Base-by-base conservation (phyloP, 2,888 invertebrate species). In the Antitype chi region DNA sequence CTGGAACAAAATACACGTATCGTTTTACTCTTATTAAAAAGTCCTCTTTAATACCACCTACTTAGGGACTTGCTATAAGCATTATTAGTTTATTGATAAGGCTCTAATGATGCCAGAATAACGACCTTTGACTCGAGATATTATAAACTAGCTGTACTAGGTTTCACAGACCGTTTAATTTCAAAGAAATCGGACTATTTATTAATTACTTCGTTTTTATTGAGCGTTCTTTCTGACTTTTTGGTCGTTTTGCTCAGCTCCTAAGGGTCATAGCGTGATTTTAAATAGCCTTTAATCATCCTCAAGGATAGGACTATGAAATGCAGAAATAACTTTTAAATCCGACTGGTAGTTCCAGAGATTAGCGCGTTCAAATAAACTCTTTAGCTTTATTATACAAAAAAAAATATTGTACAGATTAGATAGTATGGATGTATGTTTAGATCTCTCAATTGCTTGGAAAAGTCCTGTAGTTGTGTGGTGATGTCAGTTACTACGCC, bases 1-100 rank as follows among this genome's bases (percentile, higher is more conserved):
- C 88, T 88, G 88, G 87, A 74, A 84, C 80, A 67, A 83, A 83
- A 85, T 70, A 88, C 76, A 82, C 59, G 49, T 88, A 80, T 88
- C 89, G 38, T 80, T 80, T 88, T 89, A 89, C 82, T 81, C 57
- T 73, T 80, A 71, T 71, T 79, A 71, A 82, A 84, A 75, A 55
- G 57, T 52, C 43, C 38, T 70, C 72, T 70, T 66, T 78, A 71
- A 76, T 88, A 73, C 82, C 88, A 86, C 85, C 85, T 86, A 86
- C 88, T 78, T 64, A 64, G 77, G 55, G 60, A n/a, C 53, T 38
- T 68, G 69, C 66, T 73, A 77, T 28, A 74, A 47, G 38, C 69
- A 59, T 70, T 72, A 72, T 78, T 76, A 70, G 78, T 72, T 70
- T 71, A 66, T 77, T 77, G 62, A 78, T 86, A 81, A 67, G 25